Conservation (phyloP, 2,113 vertebrate genomes). For the Martes martes region DNA sequence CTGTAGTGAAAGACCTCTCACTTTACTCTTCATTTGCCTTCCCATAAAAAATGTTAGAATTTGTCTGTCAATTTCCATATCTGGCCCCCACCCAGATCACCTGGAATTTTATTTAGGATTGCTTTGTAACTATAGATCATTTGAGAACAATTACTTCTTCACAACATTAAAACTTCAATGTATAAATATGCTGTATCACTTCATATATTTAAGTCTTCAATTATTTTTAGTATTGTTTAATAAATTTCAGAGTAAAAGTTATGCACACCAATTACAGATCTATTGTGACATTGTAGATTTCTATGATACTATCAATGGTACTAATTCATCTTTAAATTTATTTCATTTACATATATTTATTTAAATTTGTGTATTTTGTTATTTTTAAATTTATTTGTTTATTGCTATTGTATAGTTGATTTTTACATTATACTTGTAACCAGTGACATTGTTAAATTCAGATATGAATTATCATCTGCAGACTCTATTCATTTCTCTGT, state of each 20-base stretch:
- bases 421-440: not conserved
- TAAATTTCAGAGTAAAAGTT: not conserved
- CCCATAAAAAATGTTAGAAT: not conserved
- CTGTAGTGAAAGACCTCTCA: not conserved
- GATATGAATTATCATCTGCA: not conserved
- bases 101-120: not conserved
- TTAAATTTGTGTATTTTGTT: not conserved
- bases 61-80: not conserved
- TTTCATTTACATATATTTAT: not conserved
- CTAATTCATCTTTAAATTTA: not conserved
- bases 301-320: not conserved
- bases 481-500: not conserved
- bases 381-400: not conserved
- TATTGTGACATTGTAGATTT: not conserved
- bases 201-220: not conserved
- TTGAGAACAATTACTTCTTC: not conserved
- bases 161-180: not conserved
- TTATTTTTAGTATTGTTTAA: not conserved
- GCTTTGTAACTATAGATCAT: not conserved
- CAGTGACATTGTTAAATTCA: not conserved
- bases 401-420: not conserved
- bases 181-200: not conserved
- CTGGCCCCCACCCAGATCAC: not conserved
- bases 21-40: not conserved
- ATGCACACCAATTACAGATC: not conserved